These are phyloP conservation scores for Lamproptera curius DNA, from an alignment of 2,888 invertebrate genomes.

Conservation along the genomic window DNA sequence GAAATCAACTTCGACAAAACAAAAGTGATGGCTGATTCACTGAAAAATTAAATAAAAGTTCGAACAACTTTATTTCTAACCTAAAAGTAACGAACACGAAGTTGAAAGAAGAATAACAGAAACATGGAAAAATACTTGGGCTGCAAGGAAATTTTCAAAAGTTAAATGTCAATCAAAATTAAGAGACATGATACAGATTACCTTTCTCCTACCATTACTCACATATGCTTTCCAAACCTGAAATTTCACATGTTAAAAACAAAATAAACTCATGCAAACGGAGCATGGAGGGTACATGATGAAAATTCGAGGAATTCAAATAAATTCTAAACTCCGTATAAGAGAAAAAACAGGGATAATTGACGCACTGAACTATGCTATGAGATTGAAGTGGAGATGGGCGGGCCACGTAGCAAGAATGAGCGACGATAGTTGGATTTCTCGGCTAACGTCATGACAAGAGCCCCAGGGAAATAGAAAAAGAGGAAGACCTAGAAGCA, in stretches of 20 bases:
- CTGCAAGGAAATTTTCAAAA: conserved; percentile 15
- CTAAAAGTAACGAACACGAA: conserved; percentile 10
- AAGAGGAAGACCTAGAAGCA: no score
- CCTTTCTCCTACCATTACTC: background rate
- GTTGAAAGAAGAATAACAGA: conserved; percentile 7
- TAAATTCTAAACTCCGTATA: background rate
- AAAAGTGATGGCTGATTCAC: conserved; percentile 25
- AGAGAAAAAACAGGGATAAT: background rate
- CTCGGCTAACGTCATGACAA: no score
- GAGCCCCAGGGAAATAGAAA: no score
- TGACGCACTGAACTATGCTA: background rate
- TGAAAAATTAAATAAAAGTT: conserved; percentile 15
- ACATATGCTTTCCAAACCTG: background rate
- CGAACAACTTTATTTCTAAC: conserved; percentile 19
- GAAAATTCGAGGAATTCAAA: background rate
- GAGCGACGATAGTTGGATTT: background rate
- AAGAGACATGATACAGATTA: background rate
- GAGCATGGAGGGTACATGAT: background rate
- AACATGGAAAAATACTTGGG: conserved; percentile 22
- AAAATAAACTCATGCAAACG: background rate
- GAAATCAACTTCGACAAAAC: conserved; percentile 26
- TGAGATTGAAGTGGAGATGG: background rate
- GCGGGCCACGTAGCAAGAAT: background rate
- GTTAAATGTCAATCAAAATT: conserved; percentile 2
- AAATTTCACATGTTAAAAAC: background rate